Percentiles rank a stretch among this genome's conserved stretches.
Conservation (phyloP, 2,113 vertebrate species). For the Ophiodon elongatus region DNA sequence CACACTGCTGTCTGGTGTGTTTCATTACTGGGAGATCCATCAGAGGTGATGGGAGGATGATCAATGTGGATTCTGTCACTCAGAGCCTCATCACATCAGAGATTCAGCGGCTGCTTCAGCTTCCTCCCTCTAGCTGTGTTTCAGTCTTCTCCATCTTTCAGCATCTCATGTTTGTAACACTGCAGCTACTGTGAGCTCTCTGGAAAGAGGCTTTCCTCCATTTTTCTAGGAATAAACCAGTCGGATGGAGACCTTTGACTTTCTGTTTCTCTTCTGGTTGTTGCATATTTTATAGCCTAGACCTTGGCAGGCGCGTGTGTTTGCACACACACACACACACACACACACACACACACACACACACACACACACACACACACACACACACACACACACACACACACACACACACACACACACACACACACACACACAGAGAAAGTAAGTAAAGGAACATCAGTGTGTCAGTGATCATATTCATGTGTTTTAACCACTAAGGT, state of each 20-base stretch:
- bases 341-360: background rate
- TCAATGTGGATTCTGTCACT: conserved; percentile 16
- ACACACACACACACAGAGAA: too few species aligned
- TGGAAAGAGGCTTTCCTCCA: background rate
- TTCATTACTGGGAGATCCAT: conserved; percentile 13
- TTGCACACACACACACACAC: background rate
- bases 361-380: background rate
- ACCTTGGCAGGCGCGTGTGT: background rate
- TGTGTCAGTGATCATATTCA: conserved; percentile 6
- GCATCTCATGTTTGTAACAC: conserved; percentile 1
- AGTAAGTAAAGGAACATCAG: background rate
- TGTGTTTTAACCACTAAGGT: conserved; percentile 2
- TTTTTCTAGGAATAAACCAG: background rate
- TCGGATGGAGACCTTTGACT: background rate
- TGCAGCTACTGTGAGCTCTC: background rate
- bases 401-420: too few species aligned
- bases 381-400: too few species aligned
- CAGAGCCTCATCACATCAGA: conserved; percentile 23
- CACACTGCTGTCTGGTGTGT: conserved; percentile 22
- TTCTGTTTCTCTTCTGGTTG: background rate
- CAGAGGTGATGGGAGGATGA: conserved; percentile 31
- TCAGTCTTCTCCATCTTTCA: conserved; percentile 5
- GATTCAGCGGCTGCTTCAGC: conserved; percentile 19
- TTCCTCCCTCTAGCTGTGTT: conserved; percentile 4
- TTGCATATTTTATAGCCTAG: conserved; percentile 12